These are phyloP conservation scores for Rhadina sibilatrix DNA, from an alignment of 2,113 vertebrate genomes.

Conservation along the genomic window DNA sequence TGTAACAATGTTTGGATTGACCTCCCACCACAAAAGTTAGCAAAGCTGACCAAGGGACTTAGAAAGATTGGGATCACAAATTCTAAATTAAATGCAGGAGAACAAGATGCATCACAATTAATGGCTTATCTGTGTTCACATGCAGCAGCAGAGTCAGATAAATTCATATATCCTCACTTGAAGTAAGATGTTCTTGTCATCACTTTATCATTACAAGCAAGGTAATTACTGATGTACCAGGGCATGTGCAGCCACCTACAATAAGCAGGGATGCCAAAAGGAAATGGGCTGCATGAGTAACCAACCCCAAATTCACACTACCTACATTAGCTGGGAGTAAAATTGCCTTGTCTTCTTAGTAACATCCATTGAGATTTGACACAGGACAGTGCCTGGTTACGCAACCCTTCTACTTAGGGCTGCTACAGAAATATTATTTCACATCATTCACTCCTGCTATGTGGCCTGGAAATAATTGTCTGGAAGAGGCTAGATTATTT, in stretches of 20 bases:
- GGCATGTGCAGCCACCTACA: background rate
- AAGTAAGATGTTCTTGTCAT: background rate
- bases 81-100: background rate
- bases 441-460: slow-evolving; percentile 39
- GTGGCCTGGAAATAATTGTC: slow-evolving; percentile 58
- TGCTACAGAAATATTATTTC: slow-evolving; percentile 34
- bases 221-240: background rate
- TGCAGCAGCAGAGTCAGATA: background rate
- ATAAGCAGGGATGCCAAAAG: background rate
- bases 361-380: background rate
- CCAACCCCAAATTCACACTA: background rate
- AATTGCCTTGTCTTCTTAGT: background rate
- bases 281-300: background rate
- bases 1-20: background rate
- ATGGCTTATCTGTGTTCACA: background rate
- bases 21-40: background rate
- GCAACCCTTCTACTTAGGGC: slow-evolving; percentile 12
- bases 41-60: background rate
- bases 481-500: background rate
- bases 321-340: background rate
- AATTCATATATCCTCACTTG: background rate
- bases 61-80: background rate
- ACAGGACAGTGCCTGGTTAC: slow-evolving; percentile 5
- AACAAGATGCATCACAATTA: background rate
- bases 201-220: background rate